A percentile compares a stretch with the other conserved stretches of the same genome.
Conservation (phyloP, 2,797 vertebrate species). For the Acanthurus leucopareius region DNA sequence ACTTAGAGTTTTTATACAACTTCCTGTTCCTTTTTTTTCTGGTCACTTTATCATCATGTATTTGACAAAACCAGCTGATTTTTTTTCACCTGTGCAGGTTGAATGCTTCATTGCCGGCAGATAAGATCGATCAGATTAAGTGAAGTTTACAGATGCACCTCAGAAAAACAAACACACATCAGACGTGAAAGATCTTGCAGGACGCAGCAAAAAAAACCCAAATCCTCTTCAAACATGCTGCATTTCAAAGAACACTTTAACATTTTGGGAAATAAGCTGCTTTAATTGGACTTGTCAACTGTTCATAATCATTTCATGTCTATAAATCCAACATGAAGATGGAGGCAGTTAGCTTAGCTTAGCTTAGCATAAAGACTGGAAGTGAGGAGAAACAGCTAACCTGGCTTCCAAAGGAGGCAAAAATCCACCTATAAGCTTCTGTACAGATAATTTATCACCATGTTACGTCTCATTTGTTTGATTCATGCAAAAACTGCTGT, state of each 20-base stretch:
- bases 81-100: neutral
- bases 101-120: neutral
- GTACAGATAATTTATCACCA: neutral
- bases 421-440: neutral
- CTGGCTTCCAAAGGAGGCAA: too few species aligned
- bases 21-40: neutral
- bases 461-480: neutral
- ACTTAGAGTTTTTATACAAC: neutral
- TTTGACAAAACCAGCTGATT: neutral
- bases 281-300: neutral
- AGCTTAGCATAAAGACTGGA: constrained; percentile 6
- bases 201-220: neutral
- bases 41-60: neutral
- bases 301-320: neutral
- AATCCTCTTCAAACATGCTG: neutral
- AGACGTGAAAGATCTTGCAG: neutral
- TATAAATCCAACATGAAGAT: too few species aligned
- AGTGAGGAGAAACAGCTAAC: too few species aligned
- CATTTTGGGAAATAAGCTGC: too few species aligned
- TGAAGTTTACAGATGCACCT: neutral
- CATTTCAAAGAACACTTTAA: too few species aligned
- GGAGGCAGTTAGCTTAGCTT: neutral
- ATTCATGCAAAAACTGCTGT: neutral
- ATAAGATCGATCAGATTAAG: neutral
- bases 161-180: neutral